Percentiles rank a stretch among this genome's conserved stretches.
Conservation (phyloP, 2,888 invertebrate species). For the Acronicta alni region DNA sequence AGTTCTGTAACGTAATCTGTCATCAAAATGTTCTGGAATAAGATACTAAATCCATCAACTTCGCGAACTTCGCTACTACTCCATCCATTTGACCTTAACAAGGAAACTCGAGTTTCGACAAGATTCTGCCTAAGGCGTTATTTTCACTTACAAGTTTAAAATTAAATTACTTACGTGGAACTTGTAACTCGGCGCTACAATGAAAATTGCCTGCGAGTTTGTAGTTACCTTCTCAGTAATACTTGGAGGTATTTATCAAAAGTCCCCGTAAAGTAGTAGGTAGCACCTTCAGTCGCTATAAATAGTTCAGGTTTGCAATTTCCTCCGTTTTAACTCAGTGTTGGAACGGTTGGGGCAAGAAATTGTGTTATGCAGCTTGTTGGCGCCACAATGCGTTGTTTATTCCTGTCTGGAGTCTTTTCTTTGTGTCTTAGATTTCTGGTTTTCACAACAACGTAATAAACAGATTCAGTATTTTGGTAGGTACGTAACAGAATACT, state of each 20-base stretch:
- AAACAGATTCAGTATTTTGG: no score
- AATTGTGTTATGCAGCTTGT: constrained; percentile 51
- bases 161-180: constrained; percentile 46
- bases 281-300: constrained; percentile 48
- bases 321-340: constrained; percentile 51
- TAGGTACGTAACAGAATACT: no score
- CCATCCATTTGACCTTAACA: constrained; percentile 33
- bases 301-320: constrained; percentile 55
- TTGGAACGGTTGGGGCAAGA: constrained; percentile 45
- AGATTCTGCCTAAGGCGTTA: constrained; percentile 35
- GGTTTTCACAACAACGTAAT: no score
- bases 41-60: constrained; percentile 17
- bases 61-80: constrained; percentile 24
- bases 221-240: constrained; percentile 23
- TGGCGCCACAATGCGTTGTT: constrained; percentile 42
- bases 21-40: constrained; percentile 1
- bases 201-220: constrained; percentile 39
- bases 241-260: constrained; percentile 49
- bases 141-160: constrained; percentile 49
- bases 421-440: constrained; percentile 41
- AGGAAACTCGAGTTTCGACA: constrained; percentile 26
- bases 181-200: constrained; percentile 12
- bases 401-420: constrained; percentile 30
- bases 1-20: not conserved
- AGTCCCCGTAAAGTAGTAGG: constrained; percentile 37